Conservation (phyloP, 2,888 invertebrate species). For the Pardosa pseudoannulata region DNA sequence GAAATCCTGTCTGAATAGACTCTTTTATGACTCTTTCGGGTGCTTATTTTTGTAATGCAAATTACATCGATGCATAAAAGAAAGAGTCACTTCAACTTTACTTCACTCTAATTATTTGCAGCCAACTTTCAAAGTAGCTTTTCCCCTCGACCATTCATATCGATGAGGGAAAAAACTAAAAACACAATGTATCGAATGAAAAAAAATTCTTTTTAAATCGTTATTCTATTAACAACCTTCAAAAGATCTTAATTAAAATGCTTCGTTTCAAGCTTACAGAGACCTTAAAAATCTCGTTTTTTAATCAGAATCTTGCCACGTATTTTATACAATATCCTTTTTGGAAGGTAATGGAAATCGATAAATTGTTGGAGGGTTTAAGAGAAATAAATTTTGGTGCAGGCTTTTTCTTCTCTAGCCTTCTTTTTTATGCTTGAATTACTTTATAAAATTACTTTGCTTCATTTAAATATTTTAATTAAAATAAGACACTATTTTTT, state of each 20-base stretch:
- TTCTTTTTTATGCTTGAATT: neutral
- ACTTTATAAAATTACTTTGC: constrained; percentile 3
- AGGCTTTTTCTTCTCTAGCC: neutral
- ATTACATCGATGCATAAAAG: neutral
- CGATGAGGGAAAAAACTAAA: neutral
- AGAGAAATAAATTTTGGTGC: neutral
- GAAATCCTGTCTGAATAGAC: neutral
- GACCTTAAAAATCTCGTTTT: neutral
- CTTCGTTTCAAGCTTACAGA: neutral
- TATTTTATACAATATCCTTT: constrained; percentile 4
- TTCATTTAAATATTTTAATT: constrained; percentile 1
- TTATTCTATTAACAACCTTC: constrained; percentile 10
- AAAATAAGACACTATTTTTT: neutral
- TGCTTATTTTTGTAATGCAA: neutral
- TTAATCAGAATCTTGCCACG: neutral
- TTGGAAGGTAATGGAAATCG: neutral
- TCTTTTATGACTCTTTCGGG: neutral
- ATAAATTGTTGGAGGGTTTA: neutral
- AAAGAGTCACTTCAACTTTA: neutral
- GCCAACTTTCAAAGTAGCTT: neutral
- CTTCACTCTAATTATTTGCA: neutral
- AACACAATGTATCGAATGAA: constrained; percentile 5
- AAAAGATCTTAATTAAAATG: constrained; percentile 13
- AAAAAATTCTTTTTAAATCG: neutral
- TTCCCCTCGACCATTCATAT: neutral